Conservation (phyloP, 2,113 vertebrate genomes). For the Bubalus kerabau region DNA sequence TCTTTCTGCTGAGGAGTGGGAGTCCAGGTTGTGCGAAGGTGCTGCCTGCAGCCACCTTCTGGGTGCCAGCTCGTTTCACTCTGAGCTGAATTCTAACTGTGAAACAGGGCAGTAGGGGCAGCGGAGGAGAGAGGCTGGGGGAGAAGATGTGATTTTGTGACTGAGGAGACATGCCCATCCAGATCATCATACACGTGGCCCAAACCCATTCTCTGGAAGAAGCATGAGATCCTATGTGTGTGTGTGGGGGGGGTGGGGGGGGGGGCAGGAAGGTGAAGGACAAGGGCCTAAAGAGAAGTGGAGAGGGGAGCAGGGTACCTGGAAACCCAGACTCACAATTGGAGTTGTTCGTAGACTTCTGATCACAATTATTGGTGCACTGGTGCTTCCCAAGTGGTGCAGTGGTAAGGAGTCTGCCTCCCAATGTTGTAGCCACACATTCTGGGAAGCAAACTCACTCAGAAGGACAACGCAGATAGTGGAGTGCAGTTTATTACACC, state of each 20-base stretch:
- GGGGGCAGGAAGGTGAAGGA: rapidly evolving
- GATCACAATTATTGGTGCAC: not conserved
- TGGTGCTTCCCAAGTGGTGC: not conserved
- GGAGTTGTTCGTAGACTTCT: not conserved
- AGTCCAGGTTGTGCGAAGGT: not conserved
- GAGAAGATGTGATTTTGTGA: not conserved
- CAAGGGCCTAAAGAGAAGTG: not conserved
- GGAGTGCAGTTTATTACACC: not conserved
- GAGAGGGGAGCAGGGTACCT: rapidly evolving
- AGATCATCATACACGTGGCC: not conserved
- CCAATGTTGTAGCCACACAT: not conserved
- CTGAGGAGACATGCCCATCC: not conserved
- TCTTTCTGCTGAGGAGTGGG: not conserved
- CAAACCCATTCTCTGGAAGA: not conserved
- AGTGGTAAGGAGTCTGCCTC: not conserved
- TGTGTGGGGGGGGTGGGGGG: no score
- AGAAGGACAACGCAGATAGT: not conserved
- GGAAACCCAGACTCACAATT: not conserved
- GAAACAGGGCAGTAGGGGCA: not conserved
- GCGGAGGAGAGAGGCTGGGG: not conserved
- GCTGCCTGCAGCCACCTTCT: not conserved
- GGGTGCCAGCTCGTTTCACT: not conserved
- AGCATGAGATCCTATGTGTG: not conserved
- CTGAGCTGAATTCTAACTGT: not conserved
- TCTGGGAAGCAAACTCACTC: rapidly evolving